Conservation (phyloP, 1,140 invertebrate genomes). For the Phymastichus coffea region DNA sequence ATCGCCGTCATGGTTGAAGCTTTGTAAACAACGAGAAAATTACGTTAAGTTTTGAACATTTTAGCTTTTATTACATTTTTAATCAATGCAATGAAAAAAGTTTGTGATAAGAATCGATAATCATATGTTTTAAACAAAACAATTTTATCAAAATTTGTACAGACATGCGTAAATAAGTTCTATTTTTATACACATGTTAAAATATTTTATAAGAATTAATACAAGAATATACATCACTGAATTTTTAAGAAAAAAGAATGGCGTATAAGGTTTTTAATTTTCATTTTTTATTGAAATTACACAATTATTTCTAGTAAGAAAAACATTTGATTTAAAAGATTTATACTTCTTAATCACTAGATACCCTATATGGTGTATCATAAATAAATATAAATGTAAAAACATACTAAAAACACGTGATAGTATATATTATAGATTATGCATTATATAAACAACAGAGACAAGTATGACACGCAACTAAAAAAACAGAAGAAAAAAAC, state of each 20-base stretch:
- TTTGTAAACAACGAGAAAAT: slow-evolving; percentile 58
- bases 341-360: neutral
- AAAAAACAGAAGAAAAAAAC: neutral
- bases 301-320: no score
- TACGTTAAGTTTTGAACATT: slow-evolving; percentile 41
- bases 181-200: no score
- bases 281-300: no score
- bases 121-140: no score
- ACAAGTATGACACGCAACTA: neutral
- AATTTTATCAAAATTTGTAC: no score
- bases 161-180: no score
- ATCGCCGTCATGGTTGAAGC: slow-evolving; percentile 89
- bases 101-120: no score
- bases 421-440: neutral
- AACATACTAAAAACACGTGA: neutral
- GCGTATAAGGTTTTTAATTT: no score
- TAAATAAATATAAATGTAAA: slow-evolving; percentile 11
- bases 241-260: no score
- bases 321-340: neutral
- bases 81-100: no score
- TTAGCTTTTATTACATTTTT: neutral
- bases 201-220: no score
- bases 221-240: no score
- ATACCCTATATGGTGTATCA: neutral
- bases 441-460: neutral